phyloP scores from a whole-genome alignment of 1,140 invertebrate genomes.

The Hylaeus volcanicus region DNA sequence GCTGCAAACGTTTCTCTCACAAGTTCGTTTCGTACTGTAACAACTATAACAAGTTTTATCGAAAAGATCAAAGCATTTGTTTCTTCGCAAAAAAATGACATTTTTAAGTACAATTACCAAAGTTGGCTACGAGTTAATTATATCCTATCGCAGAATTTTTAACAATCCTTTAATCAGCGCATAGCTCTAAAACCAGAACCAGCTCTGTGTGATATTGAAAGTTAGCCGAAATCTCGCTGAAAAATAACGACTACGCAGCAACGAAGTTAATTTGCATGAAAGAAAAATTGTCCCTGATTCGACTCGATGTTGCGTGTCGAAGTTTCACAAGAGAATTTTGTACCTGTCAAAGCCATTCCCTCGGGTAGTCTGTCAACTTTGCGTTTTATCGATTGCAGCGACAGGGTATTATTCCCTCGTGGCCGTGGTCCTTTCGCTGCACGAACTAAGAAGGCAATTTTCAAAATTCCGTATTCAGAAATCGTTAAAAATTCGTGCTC shows the following conservation, averaged over 20 bases:
- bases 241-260: not conserved
- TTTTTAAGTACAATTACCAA: too few relatives aligned
- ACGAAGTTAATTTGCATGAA: constrained; percentile 13
- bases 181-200: too few relatives aligned
- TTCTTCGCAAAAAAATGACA: too few relatives aligned
- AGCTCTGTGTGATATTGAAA: too few relatives aligned
- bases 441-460: not conserved
- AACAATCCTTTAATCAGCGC: too few relatives aligned
- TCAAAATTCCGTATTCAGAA: not conserved
- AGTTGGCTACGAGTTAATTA: too few relatives aligned
- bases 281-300: constrained; percentile 1
- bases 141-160: too few relatives aligned
- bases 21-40: too few relatives aligned
- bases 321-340: constrained; percentile 26
- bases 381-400: constrained; percentile 27
- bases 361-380: constrained; percentile 25
- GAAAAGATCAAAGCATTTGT: too few relatives aligned
- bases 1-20: too few relatives aligned
- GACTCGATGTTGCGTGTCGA: constrained; percentile 7
- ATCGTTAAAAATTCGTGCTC: not conserved
- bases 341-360: constrained; percentile 30
- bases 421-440: not conserved
- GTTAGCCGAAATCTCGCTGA: too few relatives aligned
- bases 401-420: constrained; percentile 19
- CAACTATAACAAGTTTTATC: too few relatives aligned